These are phyloP conservation scores for Drosophila histrio DNA, from an alignment of 2,888 invertebrate species.

Conservation along the genomic window DNA sequence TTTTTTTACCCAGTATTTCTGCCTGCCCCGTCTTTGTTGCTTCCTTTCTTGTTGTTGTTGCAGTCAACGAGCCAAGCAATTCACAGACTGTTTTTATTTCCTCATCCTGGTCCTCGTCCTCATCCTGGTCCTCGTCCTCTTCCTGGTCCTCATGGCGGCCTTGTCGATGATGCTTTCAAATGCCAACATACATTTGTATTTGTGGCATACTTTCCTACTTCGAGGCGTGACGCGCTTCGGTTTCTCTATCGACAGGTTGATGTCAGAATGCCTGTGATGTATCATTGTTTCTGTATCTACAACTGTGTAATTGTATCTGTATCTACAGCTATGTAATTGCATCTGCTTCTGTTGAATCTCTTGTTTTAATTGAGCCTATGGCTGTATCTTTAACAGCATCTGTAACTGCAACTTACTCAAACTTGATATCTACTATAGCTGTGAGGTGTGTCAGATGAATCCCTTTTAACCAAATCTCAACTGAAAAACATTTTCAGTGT, in stretches of 20 bases:
- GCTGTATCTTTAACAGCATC: too few relatives aligned
- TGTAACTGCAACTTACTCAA: too few relatives aligned
- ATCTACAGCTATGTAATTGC: too few relatives aligned
- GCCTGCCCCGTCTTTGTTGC: constrained; percentile 9
- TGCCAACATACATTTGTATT: constrained; percentile 30
- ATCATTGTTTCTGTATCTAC: not conserved
- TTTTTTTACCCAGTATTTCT: not conserved
- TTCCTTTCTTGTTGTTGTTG: constrained; percentile 11
- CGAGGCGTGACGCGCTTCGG: not conserved
- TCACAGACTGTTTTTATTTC: constrained; percentile 23
- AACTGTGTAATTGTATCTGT: not conserved
- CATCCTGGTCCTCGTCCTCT: too few relatives aligned
- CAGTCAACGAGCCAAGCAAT: constrained; percentile 36
- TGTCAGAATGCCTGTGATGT: too few relatives aligned
- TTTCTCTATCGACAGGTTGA: not conserved
- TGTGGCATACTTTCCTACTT: not conserved
- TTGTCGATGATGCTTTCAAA: constrained; percentile 16
- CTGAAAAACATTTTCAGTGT: too few relatives aligned
- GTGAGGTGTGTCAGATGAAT: too few relatives aligned
- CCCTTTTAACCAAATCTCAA: too few relatives aligned
- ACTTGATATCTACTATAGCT: too few relatives aligned
- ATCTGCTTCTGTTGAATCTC: too few relatives aligned
- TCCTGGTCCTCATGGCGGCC: not conserved
- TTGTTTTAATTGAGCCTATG: too few relatives aligned
- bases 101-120: too few relatives aligned